Base-by-base conservation (phyloP, 2,113 vertebrate species). In the Sialia sialis region DNA sequence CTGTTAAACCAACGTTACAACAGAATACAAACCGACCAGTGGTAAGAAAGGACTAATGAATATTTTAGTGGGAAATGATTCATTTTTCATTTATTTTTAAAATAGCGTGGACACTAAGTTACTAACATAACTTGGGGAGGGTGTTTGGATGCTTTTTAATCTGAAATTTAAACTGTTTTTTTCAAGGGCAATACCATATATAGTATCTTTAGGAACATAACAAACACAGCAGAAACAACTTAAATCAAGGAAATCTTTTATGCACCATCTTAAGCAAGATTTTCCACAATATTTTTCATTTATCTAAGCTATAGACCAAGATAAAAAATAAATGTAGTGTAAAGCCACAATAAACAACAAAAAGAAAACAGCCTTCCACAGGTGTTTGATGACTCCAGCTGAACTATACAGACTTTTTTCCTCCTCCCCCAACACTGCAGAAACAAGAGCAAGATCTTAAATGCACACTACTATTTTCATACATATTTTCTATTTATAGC, bases 1-100 rank as follows among this genome's bases (percentile, higher is more conserved):
- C 78, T 51, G 29, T 89, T 70, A 94, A 94, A 83, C 26, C 44
- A 94, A 46, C 52, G 77, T 77, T 67, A 77, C 49, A 90, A 84
- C 39, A 76, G 56, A 76, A 83, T 6, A 68, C 41, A 90, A 70
- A 90, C 38, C 1, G 3, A 70, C 15, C 60, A 76, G 43, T 59
- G 1, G 0, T 11, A 78, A 46, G 79, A 68, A 87, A 68, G 26
- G 9, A 51, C 49, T 68, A 62, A 49, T 82, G 20, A 84, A 89
- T 84, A 93, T 81, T 94, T 89, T 52, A 82, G 11, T 46, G 34
- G 19, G 19, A 89, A 69, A 36, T 59, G 8, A 43, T 73, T 55
- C 9, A 48, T 58, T 76, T 79, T 60, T 68, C 12, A 54, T 60
- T 7, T 16, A 7, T 74, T 82, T 83, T 79, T 49, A 26, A 56